Evolutionary conservation across 2,797 vertebrate species (phyloP).

Genomic region (Odontamblyopus lacepedii): DNA sequence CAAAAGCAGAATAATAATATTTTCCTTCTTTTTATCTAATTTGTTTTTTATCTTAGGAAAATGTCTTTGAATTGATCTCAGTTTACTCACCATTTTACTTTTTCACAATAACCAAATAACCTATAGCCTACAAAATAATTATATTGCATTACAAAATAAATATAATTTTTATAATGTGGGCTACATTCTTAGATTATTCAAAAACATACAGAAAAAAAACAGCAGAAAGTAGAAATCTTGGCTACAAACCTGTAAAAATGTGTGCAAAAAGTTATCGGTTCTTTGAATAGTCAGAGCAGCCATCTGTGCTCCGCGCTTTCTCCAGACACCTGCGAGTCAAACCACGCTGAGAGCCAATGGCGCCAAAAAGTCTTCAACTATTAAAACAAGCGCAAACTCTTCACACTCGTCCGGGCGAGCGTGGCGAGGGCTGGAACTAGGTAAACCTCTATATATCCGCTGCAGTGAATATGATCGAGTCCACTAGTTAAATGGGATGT

Average conservation of each 20-base stretch:
- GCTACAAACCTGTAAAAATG: constrained; percentile 82
- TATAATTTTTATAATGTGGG: not conserved
- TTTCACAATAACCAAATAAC: not conserved
- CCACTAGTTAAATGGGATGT: constrained; percentile 20
- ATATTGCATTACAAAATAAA: not conserved
- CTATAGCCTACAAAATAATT: not conserved
- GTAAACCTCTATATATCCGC: constrained; percentile 4
- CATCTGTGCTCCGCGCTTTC: constrained; percentile 72
- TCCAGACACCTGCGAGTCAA: constrained; percentile 67
- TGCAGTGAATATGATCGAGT: constrained; percentile 31
- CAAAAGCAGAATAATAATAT: not conserved
- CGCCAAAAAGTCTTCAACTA: constrained; percentile 38
- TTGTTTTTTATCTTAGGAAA: not conserved
- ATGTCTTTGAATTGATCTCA: not conserved
- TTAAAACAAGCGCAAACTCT: constrained; percentile 17
- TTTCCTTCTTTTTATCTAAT: not conserved
- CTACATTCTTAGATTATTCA: not conserved
- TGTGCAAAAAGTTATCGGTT: constrained; percentile 82
- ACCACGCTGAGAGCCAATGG: constrained; percentile 51
- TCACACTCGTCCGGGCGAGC: constrained; percentile 41
- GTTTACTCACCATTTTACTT: not conserved
- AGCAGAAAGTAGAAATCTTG: not conserved
- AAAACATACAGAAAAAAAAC: not conserved
- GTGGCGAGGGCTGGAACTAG: not conserved
- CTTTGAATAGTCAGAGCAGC: constrained; percentile 82